Percentiles rank a stretch among this genome's conserved stretches.
phyloP scores from a whole-genome alignment of 1,140 invertebrate genomes.

The Zophobas atratus region DNA sequence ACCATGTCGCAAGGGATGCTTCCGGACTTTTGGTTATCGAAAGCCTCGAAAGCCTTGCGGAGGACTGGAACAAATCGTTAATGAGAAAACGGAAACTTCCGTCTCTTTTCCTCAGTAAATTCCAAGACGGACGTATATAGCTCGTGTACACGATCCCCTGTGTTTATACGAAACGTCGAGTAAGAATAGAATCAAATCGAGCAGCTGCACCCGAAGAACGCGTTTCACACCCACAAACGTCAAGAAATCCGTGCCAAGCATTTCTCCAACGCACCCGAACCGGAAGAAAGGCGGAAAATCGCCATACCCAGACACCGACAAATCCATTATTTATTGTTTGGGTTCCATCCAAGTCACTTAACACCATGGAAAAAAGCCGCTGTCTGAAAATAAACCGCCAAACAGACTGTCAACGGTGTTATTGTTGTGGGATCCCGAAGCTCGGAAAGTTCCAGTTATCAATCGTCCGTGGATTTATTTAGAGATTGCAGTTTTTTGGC shows the following conservation, averaged over 20 bases:
- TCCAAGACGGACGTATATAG: not conserved
- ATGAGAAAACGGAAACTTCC: not conserved
- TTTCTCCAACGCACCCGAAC: conserved; percentile 22
- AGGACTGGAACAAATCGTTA: conserved; percentile 77
- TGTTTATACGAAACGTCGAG: conserved; percentile 8
- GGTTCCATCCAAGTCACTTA: not conserved
- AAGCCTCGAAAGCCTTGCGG: conserved; percentile 96
- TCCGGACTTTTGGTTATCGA: conserved; percentile 94
- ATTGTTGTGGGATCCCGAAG: conserved; percentile 15
- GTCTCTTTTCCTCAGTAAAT: conserved; percentile 3
- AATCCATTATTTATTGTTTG: not conserved
- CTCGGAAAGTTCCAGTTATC: conserved; percentile 9
- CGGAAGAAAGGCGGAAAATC: not conserved
- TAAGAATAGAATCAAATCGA: conserved; percentile 3
- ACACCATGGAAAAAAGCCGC: conserved; percentile 13
- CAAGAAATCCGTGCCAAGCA: not conserved
- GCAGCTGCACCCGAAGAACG: not conserved
- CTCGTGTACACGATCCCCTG: not conserved
- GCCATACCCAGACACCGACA: no score
- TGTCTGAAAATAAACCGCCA: not conserved
- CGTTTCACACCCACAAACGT: conserved; percentile 3
- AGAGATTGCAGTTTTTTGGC: conserved; percentile 17
- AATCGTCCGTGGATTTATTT: not conserved
- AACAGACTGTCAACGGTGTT: conserved; percentile 9
- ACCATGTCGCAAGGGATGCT: conserved; percentile 96